Evolutionary conservation across 2,113 vertebrate species (phyloP).

Genomic region (Cettia cetti): DNA sequence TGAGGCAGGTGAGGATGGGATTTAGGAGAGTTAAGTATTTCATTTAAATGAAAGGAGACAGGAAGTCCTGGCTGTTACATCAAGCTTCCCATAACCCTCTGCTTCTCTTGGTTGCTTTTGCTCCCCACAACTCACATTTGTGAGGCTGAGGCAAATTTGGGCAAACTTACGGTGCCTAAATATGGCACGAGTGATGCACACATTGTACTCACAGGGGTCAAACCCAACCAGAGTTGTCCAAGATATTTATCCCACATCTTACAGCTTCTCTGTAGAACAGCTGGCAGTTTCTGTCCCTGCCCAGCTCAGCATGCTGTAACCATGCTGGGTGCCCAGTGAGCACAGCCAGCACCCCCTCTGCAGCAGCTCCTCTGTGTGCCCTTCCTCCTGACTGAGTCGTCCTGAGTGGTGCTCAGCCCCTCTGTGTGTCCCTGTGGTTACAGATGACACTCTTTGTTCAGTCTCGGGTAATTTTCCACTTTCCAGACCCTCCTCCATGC

Average conservation of each 20-base stretch:
- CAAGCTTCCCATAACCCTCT: not conserved
- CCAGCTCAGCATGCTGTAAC: not conserved
- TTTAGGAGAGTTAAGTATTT: not conserved
- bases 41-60: not conserved
- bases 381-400: fast-evolving
- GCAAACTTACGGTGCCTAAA: not conserved
- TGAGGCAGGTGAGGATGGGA: not conserved
- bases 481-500: not conserved
- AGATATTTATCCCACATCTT: not conserved
- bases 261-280: not conserved
- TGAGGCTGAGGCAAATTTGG: not conserved
- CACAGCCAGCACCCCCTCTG: not conserved
- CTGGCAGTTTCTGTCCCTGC: not conserved
- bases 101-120: not conserved
- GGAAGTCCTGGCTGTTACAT: not conserved
- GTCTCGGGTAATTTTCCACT: conserved; percentile 10
- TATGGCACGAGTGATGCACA: fast-evolving
- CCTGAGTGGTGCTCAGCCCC: not conserved
- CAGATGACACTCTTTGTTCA: conserved; percentile 13
- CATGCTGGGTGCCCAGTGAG: fast-evolving
- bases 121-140: not conserved
- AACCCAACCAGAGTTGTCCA: not conserved
- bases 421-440: not conserved
- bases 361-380: not conserved
- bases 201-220: not conserved